These are phyloP conservation scores for Orchesella cincta DNA, from an alignment of 1,140 invertebrate genomes.

Conservation along the genomic window DNA sequence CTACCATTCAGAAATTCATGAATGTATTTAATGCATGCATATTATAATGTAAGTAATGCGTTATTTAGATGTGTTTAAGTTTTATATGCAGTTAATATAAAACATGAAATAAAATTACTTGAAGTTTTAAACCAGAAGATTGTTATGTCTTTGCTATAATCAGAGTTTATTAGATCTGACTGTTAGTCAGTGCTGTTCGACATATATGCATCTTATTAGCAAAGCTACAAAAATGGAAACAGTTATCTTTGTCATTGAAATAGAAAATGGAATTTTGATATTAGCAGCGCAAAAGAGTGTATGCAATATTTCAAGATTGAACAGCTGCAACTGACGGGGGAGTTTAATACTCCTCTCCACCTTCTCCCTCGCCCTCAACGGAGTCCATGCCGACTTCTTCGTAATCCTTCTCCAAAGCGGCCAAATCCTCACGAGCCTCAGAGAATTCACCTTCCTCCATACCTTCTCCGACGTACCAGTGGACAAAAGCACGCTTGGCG, in stretches of 20 bases:
- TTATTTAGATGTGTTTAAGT: neutral
- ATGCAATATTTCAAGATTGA: neutral
- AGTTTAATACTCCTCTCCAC: slow-evolving; percentile 52
- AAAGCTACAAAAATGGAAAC: slow-evolving; percentile 40
- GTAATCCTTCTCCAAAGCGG: slow-evolving; percentile 81
- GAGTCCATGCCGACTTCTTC: slow-evolving; percentile 75
- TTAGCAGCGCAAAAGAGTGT: slow-evolving; percentile 7
- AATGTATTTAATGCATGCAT: neutral
- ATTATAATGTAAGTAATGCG: neutral
- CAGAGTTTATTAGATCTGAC: slow-evolving; percentile 3
- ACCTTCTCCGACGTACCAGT: slow-evolving; percentile 70
- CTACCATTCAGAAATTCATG: neutral
- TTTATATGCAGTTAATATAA: neutral
- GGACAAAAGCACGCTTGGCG: slow-evolving; percentile 60
- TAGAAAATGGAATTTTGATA: slow-evolving; percentile 19
- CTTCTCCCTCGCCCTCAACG: slow-evolving; percentile 56
- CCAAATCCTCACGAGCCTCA: slow-evolving; percentile 82
- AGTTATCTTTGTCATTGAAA: slow-evolving; percentile 16
- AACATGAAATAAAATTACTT: neutral
- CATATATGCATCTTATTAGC: slow-evolving; percentile 19
- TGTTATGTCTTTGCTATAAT: neutral
- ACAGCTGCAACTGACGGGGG: slow-evolving; percentile 9
- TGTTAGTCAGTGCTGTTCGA: slow-evolving; percentile 13
- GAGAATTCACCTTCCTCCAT: slow-evolving; percentile 85
- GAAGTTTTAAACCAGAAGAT: neutral